Conservation (phyloP, 2,797 vertebrate species). For the Bovichtus diacanthus region DNA sequence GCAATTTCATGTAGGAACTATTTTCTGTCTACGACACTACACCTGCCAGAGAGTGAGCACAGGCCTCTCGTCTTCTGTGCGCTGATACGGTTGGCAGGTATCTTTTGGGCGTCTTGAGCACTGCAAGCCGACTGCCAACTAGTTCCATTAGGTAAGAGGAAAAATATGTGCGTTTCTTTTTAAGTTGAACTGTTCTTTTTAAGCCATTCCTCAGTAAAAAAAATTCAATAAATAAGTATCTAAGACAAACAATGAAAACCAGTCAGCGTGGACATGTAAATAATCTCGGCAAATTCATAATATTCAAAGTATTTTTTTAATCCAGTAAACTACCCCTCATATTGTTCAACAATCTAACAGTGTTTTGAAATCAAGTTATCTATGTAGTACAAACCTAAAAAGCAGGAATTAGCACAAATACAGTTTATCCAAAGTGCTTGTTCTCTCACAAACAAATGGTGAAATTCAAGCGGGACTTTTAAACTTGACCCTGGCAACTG, state of each 20-base stretch:
- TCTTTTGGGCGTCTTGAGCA: no score
- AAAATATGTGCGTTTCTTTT: not conserved
- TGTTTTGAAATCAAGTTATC: not conserved
- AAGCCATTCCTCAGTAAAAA: not conserved
- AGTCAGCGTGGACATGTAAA: not conserved
- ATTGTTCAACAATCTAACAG: not conserved
- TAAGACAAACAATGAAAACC: not conserved
- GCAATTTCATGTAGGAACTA: no score
- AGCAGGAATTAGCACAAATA: not conserved
- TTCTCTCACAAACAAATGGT: constrained; percentile 3
- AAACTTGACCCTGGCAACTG: not conserved
- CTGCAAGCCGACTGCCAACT: no score
- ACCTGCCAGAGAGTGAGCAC: no score
- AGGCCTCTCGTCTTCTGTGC: no score
- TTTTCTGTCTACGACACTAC: no score
- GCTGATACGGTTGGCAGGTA: no score
- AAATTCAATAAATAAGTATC: not conserved
- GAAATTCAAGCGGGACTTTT: not conserved
- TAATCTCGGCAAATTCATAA: not conserved
- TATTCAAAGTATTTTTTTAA: not conserved
- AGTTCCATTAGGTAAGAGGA: no score
- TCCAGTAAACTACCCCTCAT: not conserved
- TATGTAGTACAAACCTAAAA: not conserved
- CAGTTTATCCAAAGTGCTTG: not conserved
- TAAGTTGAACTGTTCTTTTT: not conserved